Evolutionary conservation across 1,140 invertebrate species (phyloP).

Genomic region (Scaptomyza montana): DNA sequence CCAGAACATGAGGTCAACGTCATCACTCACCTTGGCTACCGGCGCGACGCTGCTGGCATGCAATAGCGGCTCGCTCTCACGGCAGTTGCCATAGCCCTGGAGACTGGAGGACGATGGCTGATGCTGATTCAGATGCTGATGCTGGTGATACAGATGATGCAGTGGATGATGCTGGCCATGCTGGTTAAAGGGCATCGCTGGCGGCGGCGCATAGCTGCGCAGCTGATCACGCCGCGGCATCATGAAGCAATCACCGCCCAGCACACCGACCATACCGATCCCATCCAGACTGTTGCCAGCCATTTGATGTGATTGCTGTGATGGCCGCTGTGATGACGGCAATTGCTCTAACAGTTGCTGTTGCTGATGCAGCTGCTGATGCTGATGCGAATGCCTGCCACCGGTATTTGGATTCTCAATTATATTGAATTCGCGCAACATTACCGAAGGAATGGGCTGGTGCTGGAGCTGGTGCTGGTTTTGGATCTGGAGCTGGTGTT

Average conservation of each 20-base stretch:
- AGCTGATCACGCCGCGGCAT: slow-evolving; percentile 54
- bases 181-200: slow-evolving; percentile 64
- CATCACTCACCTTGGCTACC: slow-evolving; percentile 82
- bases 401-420: slow-evolving; percentile 81
- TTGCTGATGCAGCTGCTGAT: slow-evolving; percentile 38
- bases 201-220: slow-evolving; percentile 56
- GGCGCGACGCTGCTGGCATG: slow-evolving; percentile 85
- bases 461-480: slow-evolving; percentile 52
- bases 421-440: slow-evolving; percentile 83
- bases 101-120: slow-evolving; percentile 68
- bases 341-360: slow-evolving; percentile 56
- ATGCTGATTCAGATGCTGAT: slow-evolving; percentile 44
- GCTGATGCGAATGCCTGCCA: slow-evolving; percentile 57
- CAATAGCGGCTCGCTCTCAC: slow-evolving; percentile 88
- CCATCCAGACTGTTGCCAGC: slow-evolving; percentile 36
- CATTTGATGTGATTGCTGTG: slow-evolving; percentile 23
- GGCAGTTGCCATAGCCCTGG: slow-evolving; percentile 84
- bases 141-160: slow-evolving; percentile 67
- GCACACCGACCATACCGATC: slow-evolving; percentile 28
- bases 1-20: slow-evolving; percentile 69
- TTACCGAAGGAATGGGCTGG: slow-evolving; percentile 74
- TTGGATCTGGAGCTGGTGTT: slow-evolving; percentile 46
- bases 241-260: slow-evolving; percentile 63
- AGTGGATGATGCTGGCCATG: slow-evolving; percentile 68
- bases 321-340: slow-evolving; percentile 38